These are phyloP conservation scores for Hypselothyrea guttata DNA, from an alignment of 2,888 invertebrate species.

Conservation along the genomic window DNA sequence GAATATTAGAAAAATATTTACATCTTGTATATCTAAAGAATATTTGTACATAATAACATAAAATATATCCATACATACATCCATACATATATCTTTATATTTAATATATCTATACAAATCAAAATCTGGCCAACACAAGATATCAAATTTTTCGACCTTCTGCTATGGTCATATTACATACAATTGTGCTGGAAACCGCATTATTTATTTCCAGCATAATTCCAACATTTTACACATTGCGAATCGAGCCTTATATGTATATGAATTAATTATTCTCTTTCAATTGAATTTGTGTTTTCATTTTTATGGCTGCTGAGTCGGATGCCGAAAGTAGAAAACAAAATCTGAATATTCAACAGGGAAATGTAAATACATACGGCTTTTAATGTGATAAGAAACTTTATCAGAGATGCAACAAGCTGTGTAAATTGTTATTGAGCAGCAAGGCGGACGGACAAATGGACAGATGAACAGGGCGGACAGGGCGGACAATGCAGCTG, in stretches of 20 bases:
- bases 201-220: not conserved
- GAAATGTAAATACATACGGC: constrained; percentile 1
- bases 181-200: too few species aligned
- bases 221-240: not conserved
- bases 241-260: not conserved
- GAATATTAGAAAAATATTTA: too few species aligned
- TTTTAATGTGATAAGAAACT: constrained; percentile 50
- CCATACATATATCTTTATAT: too few species aligned
- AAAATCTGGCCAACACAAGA: too few species aligned
- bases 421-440: constrained; percentile 59
- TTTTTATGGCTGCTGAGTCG: constrained; percentile 22
- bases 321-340: constrained; percentile 38
- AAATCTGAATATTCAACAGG: constrained; percentile 55
- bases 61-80: too few species aligned
- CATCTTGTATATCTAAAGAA: too few species aligned
- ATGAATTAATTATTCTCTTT: constrained; percentile 50
- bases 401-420: constrained; percentile 48
- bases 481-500: constrained; percentile 36
- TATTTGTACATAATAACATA: too few species aligned
- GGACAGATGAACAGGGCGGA: constrained; percentile 21
- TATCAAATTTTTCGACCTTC: too few species aligned
- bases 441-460: constrained; percentile 19
- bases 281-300: constrained; percentile 21
- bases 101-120: too few species aligned
- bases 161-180: too few species aligned